Base-by-base conservation (phyloP, 2,888 invertebrate genomes). In the Lapara coniferarum region DNA sequence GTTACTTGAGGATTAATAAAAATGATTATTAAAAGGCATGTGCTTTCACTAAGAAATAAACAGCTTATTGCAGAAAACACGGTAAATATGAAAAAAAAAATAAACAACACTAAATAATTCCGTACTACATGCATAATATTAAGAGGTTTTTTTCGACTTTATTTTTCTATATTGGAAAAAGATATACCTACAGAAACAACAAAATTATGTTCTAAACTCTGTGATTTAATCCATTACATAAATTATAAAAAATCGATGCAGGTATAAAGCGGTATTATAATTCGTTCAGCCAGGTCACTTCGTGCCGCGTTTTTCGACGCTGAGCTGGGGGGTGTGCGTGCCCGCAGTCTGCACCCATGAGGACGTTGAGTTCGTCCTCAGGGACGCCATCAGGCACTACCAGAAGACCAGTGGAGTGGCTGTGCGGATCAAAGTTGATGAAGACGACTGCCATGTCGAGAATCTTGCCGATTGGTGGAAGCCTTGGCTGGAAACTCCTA, bases 311-410 rank as follows among this genome's bases (percentile, higher is more conserved):
- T 96, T 96, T 87, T 95, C 96, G 37, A 95, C 96, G 73, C 89
- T 95, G 74, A 96, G 96, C 79, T 96, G 96, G 96, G 96, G 96
- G 0, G 85, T 96, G 25, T 96, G 96, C 81, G 89, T 96, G 66
- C 96, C 96, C 0, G 93, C 95, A 5, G 94, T 94, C 12, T 96
- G 96, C 81, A 90, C 94, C 25, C 91, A 95, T 30, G 91, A 94
- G 59, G 95, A 95, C 78, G 95, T 95, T 19, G 94, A 94, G 77
- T 86, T 88, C 75, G 86, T 95, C 72, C 82, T 96, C 73, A 94
- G 94, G 74, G 94, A 94, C 71, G 95, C 95, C 68, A 81, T 96
- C 74, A 92, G 94, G 66, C 94, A 94, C 59, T 96, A 96, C 80
- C 92, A 93, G 79, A 95, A 95, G 75, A 95, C 94, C 74, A 94